Conservation (phyloP, 2,797 vertebrate species). For the Phaenicophaeus curvirostris region DNA sequence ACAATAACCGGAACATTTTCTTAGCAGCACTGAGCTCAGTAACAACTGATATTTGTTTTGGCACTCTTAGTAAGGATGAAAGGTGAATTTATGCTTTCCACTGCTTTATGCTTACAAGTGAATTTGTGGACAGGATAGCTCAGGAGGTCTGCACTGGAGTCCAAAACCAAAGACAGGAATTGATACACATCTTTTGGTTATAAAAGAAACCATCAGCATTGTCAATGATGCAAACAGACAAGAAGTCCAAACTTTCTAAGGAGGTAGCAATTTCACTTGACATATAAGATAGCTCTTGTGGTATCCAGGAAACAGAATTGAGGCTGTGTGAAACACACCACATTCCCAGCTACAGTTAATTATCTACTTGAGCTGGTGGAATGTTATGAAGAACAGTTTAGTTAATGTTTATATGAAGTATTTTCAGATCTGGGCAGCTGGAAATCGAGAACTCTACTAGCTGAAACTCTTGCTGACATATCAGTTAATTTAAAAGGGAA, state of each 20-base stretch:
- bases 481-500: neutral
- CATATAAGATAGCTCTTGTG: neutral
- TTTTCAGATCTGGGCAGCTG: neutral
- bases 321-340: neutral
- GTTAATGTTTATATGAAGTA: neutral
- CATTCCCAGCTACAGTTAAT: neutral
- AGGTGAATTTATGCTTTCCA: slow-evolving; percentile 4
- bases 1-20: slow-evolving; percentile 56
- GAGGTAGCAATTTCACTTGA: neutral
- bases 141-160: neutral
- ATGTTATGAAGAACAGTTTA: neutral
- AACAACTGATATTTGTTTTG: slow-evolving; percentile 58
- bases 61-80: neutral
- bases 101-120: neutral
- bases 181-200: neutral
- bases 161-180: neutral
- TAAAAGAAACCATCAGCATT: neutral
- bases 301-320: neutral
- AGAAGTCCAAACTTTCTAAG: neutral
- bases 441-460: neutral
- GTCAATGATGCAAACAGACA: neutral
- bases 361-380: neutral
- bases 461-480: slow-evolving; percentile 12
- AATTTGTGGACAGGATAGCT: neutral
- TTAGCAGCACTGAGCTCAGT: slow-evolving; percentile 21